A percentile compares a stretch with the other conserved stretches of the same genome.
Conservation (phyloP, 2,888 invertebrate genomes). For the Homarus gammarus region DNA sequence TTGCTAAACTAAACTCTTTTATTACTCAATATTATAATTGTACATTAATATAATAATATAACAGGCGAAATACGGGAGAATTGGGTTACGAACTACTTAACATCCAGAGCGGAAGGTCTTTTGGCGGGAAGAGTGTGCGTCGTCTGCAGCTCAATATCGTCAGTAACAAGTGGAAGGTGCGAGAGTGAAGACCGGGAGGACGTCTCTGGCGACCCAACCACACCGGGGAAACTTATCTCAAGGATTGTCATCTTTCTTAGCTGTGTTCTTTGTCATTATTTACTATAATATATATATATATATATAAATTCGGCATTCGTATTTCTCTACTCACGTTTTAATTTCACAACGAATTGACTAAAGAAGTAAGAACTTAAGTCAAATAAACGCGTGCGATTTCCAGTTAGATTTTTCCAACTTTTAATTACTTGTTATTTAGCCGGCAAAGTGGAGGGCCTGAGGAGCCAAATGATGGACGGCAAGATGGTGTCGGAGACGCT, state of each 20-base stretch:
- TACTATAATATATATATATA: background rate
- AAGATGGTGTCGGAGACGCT: conserved; percentile 68
- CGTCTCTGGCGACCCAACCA: background rate
- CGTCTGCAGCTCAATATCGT: conserved; percentile 46
- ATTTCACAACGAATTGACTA: background rate
- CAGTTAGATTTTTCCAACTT: too few species aligned
- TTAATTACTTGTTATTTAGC: background rate
- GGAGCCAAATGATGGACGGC: conserved; percentile 57
- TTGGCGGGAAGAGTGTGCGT: conserved; percentile 54
- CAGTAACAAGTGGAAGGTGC: conserved; percentile 57
- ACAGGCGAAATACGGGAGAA: background rate
- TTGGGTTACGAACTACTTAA: conserved; percentile 5
- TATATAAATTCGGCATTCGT: background rate
- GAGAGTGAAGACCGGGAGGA: background rate
- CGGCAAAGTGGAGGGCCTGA: conserved; percentile 53
- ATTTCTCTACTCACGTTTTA: background rate
- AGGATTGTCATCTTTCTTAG: background rate
- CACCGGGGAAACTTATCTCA: background rate
- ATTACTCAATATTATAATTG: background rate
- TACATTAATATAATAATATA: background rate
- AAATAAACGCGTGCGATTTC: background rate
- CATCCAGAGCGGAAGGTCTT: conserved; percentile 33
- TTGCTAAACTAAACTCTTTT: background rate
- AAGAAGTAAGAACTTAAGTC: background rate
- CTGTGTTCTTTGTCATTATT: background rate